These are phyloP conservation scores for Caenorhabditis becei DNA, from an alignment of 2,888 invertebrate species.

Conservation along the genomic window DNA sequence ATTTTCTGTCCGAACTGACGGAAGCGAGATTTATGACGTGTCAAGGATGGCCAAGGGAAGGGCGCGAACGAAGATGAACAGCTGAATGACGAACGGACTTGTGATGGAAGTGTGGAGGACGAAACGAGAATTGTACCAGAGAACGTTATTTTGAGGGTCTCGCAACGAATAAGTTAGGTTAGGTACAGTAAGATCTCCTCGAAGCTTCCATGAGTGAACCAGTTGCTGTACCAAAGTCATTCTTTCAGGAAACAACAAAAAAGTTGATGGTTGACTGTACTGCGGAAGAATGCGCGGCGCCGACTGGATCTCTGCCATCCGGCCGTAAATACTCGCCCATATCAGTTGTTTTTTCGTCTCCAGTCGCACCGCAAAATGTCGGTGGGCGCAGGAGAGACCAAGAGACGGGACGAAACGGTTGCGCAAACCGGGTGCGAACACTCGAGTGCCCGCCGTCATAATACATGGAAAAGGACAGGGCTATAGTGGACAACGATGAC, in stretches of 20 bases:
- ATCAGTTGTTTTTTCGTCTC: conserved; percentile 47
- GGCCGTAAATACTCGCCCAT: conserved; percentile 10
- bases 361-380: conserved; percentile 11
- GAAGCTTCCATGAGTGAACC: too few relatives aligned
- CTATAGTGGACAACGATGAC: conserved; percentile 4
- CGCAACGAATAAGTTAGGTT: too few relatives aligned
- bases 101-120: background rate
- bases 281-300: conserved; percentile 23
- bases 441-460: conserved; percentile 50
- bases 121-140: too few relatives aligned
- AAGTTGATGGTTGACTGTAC: conserved; percentile 7
- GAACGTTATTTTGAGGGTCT: too few relatives aligned
- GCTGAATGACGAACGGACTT: background rate
- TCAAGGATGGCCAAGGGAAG: background rate
- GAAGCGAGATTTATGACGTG: conserved; percentile 41
- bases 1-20: background rate
- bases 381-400: background rate
- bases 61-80: background rate
- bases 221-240: background rate
- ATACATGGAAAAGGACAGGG: conserved; percentile 14
- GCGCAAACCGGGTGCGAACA: conserved; percentile 57
- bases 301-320: conserved; percentile 47
- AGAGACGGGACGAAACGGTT: conserved; percentile 48
- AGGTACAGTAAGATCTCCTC: too few relatives aligned
- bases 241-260: background rate